phyloP scores from a whole-genome alignment of 2,113 vertebrate genomes.

The Ochotona princeps region DNA sequence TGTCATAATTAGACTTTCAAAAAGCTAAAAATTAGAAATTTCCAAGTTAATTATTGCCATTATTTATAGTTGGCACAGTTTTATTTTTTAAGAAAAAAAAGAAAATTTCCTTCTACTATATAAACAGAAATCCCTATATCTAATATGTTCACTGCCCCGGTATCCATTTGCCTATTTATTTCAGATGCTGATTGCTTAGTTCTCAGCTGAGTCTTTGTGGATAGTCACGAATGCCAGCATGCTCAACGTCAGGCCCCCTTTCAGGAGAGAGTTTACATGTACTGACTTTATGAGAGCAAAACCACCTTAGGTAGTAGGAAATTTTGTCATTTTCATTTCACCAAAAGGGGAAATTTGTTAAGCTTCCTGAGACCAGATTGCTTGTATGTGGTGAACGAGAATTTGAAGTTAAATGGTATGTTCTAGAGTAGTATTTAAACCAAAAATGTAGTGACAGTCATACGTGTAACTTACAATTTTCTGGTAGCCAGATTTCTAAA shows the following conservation, averaged over 20 bases:
- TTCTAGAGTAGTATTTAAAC: no score
- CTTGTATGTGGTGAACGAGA: no score
- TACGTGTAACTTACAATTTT: not conserved
- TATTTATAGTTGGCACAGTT: not conserved
- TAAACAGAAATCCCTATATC: not conserved
- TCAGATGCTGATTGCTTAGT: not conserved
- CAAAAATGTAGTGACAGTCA: not conserved
- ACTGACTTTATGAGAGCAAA: not conserved
- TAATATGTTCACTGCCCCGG: rapidly evolving
- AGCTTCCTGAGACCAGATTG: not conserved
- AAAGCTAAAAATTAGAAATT: no score
- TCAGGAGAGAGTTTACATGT: not conserved
- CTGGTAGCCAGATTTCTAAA: not conserved
- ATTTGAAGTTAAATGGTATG: not conserved
- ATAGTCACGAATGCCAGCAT: not conserved
- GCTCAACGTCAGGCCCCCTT: not conserved
- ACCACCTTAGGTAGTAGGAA: not conserved
- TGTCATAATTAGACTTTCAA: not conserved
- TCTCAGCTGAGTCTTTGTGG: not conserved
- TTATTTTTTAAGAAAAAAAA: not conserved
- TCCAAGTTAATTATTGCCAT: no score
- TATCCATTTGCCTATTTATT: not conserved
- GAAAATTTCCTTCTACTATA: not conserved
- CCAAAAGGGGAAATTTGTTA: not conserved
- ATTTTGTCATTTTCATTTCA: not conserved